Evolutionary conservation across 2,888 invertebrate genomes (phyloP).

Genomic region (Ectemnius cavifrons): DNA sequence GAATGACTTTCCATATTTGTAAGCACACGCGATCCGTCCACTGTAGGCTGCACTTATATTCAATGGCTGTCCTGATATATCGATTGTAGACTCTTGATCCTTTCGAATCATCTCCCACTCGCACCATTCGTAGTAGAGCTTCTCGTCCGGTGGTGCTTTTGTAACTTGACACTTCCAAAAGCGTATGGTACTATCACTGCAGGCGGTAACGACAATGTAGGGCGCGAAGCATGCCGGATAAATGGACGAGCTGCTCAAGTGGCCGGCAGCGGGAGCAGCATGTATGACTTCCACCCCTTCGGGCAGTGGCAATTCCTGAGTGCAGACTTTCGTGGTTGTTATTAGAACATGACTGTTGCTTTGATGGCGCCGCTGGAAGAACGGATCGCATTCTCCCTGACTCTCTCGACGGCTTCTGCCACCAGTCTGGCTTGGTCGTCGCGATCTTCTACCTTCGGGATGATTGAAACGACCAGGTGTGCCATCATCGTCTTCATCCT

Average conservation of each 20-base stretch:
- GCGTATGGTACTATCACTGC: constrained; percentile 93
- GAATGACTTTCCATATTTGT: constrained; percentile 94
- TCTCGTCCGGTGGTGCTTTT: constrained; percentile 79
- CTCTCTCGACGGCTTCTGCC: constrained; percentile 72
- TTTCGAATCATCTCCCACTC: constrained; percentile 95
- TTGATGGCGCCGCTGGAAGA: constrained; percentile 69
- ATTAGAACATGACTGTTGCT: constrained; percentile 85
- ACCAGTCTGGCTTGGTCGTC: constrained; percentile 72
- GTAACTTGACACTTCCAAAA: constrained; percentile 91
- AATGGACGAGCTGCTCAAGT: constrained; percentile 97
- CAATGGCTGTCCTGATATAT: constrained; percentile 89
- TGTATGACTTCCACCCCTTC: constrained; percentile 95
- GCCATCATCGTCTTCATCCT: constrained; percentile 87
- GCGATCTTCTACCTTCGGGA: constrained; percentile 71
- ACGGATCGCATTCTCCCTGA: constrained; percentile 70
- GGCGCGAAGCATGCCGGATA: constrained; percentile 99
- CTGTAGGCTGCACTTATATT: constrained; percentile 98
- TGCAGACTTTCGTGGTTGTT: constrained; percentile 94
- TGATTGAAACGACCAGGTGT: constrained; percentile 71
- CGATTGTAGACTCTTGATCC: constrained; percentile 83
- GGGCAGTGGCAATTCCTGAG: constrained; percentile 91
- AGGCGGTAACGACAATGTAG: constrained; percentile 96
- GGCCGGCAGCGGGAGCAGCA: constrained; percentile 97
- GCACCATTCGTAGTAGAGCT: constrained; percentile 85
- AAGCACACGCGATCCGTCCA: constrained; percentile 97